These are phyloP conservation scores for Macrosiphum euphorbiae DNA, from an alignment of 2,888 invertebrate genomes.

Conservation along the genomic window DNA sequence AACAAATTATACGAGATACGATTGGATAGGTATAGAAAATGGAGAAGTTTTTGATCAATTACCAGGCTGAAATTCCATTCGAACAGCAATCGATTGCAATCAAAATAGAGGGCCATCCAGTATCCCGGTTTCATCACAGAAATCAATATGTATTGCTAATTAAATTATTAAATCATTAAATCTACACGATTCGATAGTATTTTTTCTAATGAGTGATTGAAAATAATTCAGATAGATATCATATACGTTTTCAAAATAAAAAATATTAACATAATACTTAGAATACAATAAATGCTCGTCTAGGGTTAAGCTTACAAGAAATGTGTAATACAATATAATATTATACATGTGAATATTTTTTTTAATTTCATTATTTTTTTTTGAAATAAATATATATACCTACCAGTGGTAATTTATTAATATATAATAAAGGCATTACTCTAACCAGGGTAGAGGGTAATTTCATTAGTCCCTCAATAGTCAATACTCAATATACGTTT, in stretches of 20 bases:
- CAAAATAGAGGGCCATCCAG: background rate
- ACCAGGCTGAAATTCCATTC: background rate
- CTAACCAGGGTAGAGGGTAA: background rate
- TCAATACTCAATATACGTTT: background rate
- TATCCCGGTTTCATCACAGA: background rate
- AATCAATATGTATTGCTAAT: background rate
- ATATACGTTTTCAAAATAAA: background rate
- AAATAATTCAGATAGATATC: background rate
- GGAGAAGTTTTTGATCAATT: conserved; percentile 10
- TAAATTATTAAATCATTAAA: background rate
- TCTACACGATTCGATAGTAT: background rate
- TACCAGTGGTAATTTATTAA: background rate
- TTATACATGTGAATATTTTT: background rate
- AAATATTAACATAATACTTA: background rate
- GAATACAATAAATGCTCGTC: background rate
- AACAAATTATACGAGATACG: background rate
- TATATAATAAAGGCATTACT: background rate
- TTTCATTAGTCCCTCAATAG: no score
- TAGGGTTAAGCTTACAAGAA: background rate
- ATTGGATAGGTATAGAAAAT: background rate
- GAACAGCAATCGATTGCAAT: background rate
- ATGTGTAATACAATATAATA: background rate
- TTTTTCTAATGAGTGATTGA: background rate
- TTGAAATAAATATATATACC: no score
- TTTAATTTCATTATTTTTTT: no score